Base-by-base conservation (phyloP, 1,140 invertebrate species). In the Drosophila bocki region DNA sequence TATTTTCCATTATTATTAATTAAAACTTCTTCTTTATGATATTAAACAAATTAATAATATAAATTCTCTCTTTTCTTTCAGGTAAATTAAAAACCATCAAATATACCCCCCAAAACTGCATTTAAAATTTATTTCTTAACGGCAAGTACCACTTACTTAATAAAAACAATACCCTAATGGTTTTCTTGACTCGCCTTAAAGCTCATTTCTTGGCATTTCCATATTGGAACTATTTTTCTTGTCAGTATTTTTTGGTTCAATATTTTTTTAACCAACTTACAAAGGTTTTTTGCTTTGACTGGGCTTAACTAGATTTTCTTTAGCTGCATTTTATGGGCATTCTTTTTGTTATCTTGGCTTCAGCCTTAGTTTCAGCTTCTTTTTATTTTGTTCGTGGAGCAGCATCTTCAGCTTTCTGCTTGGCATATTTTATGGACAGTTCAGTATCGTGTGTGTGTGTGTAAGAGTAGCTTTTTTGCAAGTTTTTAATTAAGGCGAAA, bases 401-500 rank as follows among this genome's bases (percentile, higher is more conserved):
- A 59, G 53, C 44, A 71, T 71, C 65, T 72, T 71, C 39, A 53
- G 62, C 19, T 71, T 80, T 80, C 60, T 62, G 77, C 63, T 74
- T 80, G 76, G 80, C 64, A 88, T 75, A 90, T 84, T 88, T 88
- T 81, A 90, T 78, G 78, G 77, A 71, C 75, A 87, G 65, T 67
- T 12, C 48, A 51, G 76, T 58, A 15, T 42, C 63, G 35, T 65
- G 54, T 50, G 53, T 62, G 64, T 50, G 44, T 59, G 48, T 54
- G 44, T 41, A 59, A 19, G 37, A 35, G 61, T 41, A 57, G 69
- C 56, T 60, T 87, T 86, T 82, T 78, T 75, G 61, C 78, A 90
- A 84, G 85, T 90, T 88, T 88, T 88, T 90, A 88, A 90, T 88
- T 84, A 88, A 88, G 83, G 84, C 84, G 78, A 88, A 88, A 88